A percentile compares a stretch with the other conserved stretches of the same genome.
These are phyloP conservation scores for Cotesia congregata DNA, from an alignment of 2,888 invertebrate species.

Conservation along the genomic window DNA sequence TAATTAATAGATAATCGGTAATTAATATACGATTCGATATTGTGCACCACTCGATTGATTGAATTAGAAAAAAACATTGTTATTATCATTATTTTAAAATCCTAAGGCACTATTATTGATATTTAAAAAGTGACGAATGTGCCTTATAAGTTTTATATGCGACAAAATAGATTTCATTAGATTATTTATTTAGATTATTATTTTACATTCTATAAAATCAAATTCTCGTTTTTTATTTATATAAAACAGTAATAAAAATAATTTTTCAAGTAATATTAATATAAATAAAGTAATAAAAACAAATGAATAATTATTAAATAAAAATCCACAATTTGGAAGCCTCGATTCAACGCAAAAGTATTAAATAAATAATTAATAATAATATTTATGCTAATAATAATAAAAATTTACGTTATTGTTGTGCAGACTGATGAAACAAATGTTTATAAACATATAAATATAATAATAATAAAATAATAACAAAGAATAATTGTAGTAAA, in stretches of 20 bases:
- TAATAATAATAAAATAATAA: constrained; percentile 27
- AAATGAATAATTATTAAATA: not conserved
- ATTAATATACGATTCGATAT: not conserved
- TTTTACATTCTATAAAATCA: not conserved
- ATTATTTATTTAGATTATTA: not conserved
- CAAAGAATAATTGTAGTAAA: constrained; percentile 12
- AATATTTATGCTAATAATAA: not conserved
- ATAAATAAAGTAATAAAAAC: not conserved
- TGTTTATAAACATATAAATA: not conserved
- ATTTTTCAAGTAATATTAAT: constrained; percentile 3
- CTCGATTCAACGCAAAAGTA: constrained; percentile 8
- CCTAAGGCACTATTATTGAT: constrained; percentile 4
- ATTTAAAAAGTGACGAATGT: not conserved
- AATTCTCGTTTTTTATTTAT: not conserved
- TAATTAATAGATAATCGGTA: not conserved
- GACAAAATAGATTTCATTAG: not conserved
- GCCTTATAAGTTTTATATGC: constrained; percentile 3
- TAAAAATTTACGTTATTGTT: constrained; percentile 9
- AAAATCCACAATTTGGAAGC: constrained; percentile 8
- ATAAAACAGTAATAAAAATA: not conserved
- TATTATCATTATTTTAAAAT: not conserved
- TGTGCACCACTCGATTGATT: not conserved
- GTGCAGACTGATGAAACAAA: constrained; percentile 10
- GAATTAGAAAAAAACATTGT: not conserved
- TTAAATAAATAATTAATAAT: not conserved